These are phyloP conservation scores for Bungarus multicinctus DNA, from an alignment of 2,113 vertebrate genomes.

Conservation along the genomic window DNA sequence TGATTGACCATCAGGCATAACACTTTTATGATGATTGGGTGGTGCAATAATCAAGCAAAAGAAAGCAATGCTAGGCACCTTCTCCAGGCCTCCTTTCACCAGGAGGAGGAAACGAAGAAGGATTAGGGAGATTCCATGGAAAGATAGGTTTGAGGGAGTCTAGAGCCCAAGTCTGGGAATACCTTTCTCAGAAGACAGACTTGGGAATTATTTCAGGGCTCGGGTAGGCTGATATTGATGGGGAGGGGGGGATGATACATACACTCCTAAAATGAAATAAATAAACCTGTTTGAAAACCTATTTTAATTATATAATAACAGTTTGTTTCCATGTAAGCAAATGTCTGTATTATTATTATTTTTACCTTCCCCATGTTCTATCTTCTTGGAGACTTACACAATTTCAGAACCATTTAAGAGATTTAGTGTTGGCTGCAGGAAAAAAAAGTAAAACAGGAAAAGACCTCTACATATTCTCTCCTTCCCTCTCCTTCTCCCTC, in stretches of 20 bases:
- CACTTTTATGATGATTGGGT: background rate
- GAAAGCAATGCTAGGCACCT: background rate
- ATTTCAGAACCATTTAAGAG: background rate
- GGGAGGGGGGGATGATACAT: background rate
- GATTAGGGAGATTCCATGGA: background rate
- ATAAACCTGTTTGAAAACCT: background rate
- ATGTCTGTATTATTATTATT: background rate
- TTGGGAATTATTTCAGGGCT: background rate
- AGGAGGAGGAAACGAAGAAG: background rate
- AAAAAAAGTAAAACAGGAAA: background rate
- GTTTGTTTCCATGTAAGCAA: background rate
- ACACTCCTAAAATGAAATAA: background rate
- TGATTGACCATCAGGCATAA: background rate
- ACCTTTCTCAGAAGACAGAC: background rate
- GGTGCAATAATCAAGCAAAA: background rate
- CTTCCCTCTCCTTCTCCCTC: too few species aligned
- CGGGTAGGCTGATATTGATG: background rate
- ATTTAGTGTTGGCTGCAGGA: background rate
- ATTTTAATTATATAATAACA: background rate
- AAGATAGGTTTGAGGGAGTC: background rate
- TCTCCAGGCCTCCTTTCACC: background rate
- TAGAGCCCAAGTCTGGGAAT: background rate
- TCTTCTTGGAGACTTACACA: background rate
- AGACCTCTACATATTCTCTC: background rate
- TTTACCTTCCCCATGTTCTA: background rate